phyloP scores from a whole-genome alignment of 64 coral and sea anemone genomes.

The Pocillopora verrucosa region DNA sequence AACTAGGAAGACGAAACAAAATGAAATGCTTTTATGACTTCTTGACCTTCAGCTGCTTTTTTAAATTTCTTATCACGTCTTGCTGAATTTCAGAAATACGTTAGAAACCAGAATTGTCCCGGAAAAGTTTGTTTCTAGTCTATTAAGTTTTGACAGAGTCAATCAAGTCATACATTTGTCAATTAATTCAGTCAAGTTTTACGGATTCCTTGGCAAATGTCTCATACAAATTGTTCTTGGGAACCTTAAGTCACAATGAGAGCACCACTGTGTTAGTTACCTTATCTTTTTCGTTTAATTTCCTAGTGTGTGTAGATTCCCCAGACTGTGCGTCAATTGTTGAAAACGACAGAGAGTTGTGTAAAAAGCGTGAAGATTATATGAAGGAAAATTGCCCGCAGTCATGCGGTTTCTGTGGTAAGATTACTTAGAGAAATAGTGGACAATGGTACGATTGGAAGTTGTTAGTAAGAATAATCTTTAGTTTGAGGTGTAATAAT shows the following conservation, averaged over 20 bases:
- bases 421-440: neutral
- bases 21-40: no score
- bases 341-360: constrained; percentile 6
- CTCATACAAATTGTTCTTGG: neutral
- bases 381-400: constrained; percentile 39
- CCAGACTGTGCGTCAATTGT: constrained; percentile 1
- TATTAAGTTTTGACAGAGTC: neutral
- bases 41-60: no score
- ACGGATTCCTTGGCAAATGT: no score
- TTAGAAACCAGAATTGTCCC: no score
- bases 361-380: constrained; percentile 4
- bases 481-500: no score
- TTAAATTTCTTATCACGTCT: no score
- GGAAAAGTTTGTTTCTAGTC: neutral
- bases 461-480: no score
- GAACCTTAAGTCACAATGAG: neutral
- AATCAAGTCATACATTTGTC: no score
- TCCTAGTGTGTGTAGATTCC: constrained; percentile 3
- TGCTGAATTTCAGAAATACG: no score
- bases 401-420: constrained; percentile 59
- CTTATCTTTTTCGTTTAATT: neutral
- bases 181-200: no score
- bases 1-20: no score
- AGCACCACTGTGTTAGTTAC: neutral
- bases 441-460: no score